phyloP scores from a whole-genome alignment of 2,113 vertebrate species.

The Chloroceryle aenea region DNA sequence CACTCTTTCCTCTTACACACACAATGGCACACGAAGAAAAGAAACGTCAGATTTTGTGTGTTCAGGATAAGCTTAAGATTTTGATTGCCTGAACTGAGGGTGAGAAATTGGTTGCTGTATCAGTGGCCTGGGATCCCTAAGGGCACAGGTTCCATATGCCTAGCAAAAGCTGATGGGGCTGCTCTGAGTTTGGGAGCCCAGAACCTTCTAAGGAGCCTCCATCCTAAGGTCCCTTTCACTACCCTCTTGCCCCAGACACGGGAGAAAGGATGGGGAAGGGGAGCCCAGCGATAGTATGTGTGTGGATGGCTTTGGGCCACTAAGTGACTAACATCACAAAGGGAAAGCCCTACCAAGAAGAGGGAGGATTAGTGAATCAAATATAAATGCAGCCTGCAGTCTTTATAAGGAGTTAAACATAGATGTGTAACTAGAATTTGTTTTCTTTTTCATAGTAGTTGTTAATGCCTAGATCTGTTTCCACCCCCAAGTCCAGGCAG shows the following conservation, averaged over 20 bases:
- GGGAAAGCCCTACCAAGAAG: neutral
- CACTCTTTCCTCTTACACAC: constrained; percentile 23
- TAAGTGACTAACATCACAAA: neutral
- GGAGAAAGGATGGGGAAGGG: neutral
- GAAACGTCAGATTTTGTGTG: neutral
- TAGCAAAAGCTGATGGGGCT: neutral
- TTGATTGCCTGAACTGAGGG: neutral
- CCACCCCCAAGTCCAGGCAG: neutral
- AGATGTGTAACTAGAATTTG: neutral
- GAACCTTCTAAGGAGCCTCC: neutral
- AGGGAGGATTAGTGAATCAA: neutral
- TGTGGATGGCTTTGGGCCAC: neutral
- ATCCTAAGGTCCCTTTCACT: neutral
- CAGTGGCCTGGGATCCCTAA: neutral
- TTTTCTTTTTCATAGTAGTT: neutral
- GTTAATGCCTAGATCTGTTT: neutral
- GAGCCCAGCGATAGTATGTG: too few relatives aligned
- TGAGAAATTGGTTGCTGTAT: neutral
- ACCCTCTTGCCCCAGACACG: neutral
- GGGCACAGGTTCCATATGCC: neutral
- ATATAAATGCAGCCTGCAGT: neutral
- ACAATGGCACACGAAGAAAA: neutral
- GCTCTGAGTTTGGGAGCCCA: neutral
- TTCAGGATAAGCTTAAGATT: constrained; percentile 2
- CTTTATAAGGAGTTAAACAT: neutral